Evolutionary conservation across 2,888 invertebrate genomes (phyloP).

Genomic region (Melinaea marsaeus): DNA sequence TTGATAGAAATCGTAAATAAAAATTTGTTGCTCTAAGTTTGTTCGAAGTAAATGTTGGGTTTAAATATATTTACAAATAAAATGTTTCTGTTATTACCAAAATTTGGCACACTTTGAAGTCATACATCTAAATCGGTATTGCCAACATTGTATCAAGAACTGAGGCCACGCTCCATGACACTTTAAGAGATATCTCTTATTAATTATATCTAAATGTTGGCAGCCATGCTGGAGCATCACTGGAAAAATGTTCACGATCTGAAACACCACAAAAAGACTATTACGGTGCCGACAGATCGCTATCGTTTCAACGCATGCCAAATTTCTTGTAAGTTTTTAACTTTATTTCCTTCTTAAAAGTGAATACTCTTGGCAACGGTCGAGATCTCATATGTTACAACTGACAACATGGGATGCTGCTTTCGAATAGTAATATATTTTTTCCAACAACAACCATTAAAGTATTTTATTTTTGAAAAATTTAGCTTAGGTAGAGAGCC

Average conservation of each 20-base stretch:
- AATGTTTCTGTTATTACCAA: too few species aligned
- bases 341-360: constrained; percentile 32
- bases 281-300: constrained; percentile 29
- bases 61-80: too few species aligned
- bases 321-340: constrained; percentile 36
- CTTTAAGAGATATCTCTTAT: constrained; percentile 17
- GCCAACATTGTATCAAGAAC: constrained; percentile 3
- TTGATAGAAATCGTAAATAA: too few species aligned
- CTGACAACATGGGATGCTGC: constrained; percentile 9
- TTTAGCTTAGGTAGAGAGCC: too few species aligned
- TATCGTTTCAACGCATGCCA: constrained; percentile 34
- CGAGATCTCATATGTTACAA: neutral
- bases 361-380: constrained; percentile 24
- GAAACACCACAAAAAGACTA: constrained; percentile 33
- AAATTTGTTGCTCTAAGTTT: too few species aligned
- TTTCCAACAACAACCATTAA: neutral
- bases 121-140: neutral
- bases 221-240: constrained; percentile 24
- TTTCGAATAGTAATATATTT: neutral
- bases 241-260: constrained; percentile 24
- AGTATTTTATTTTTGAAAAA: neutral
- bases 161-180: neutral
- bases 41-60: too few species aligned
- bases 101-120: neutral
- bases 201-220: constrained; percentile 27